Conservation (phyloP, 2,113 vertebrate species). For the Haemorhous mexicanus region DNA sequence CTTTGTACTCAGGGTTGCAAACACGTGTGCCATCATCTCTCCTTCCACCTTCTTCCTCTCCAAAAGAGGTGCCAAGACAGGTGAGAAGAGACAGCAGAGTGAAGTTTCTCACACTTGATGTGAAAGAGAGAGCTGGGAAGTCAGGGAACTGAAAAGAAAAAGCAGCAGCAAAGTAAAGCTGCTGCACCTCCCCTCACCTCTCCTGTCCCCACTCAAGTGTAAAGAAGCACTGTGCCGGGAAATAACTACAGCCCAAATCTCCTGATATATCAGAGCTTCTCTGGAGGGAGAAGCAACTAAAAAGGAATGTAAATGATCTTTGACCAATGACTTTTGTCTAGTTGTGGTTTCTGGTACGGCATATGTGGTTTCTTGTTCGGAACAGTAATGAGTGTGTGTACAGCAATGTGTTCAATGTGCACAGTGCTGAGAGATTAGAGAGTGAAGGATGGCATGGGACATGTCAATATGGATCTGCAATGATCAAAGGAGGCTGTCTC, state of each 20-base stretch:
- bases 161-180: not conserved
- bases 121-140: not conserved
- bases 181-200: not conserved
- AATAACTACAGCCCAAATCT: constrained; percentile 1
- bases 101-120: accelerated
- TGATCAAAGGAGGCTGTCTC: constrained; percentile 67
- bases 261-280: constrained; percentile 29
- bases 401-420: constrained; percentile 50
- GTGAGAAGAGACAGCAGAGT: not conserved
- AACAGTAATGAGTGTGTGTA: constrained; percentile 53
- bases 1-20: not conserved
- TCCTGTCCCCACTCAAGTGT: not conserved
- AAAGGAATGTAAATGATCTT: constrained; percentile 62
- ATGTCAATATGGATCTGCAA: constrained; percentile 66
- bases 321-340: constrained; percentile 54
- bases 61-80: not conserved
- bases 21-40: not conserved
- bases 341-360: constrained; percentile 50
- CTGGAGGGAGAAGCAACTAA: constrained; percentile 42
- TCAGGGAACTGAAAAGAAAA: not conserved
- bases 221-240: not conserved
- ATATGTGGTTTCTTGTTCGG: constrained; percentile 15
- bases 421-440: constrained; percentile 62
- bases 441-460: constrained; percentile 65
- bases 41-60: not conserved